These are phyloP conservation scores for Neodon shergylaensis DNA, from an alignment of 2,113 vertebrate genomes.

Conservation along the genomic window DNA sequence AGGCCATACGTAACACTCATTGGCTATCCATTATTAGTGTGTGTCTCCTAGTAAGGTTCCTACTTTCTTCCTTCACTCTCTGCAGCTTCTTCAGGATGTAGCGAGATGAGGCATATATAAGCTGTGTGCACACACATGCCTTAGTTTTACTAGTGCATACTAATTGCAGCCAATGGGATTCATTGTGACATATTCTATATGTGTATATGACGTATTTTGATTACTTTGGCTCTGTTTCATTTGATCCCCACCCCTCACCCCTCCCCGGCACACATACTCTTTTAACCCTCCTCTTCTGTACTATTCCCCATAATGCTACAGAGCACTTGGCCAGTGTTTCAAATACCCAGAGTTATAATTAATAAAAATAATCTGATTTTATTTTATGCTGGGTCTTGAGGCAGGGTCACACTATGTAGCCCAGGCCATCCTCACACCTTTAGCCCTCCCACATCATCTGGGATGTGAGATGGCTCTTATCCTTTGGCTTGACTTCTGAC, in stretches of 20 bases:
- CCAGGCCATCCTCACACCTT: rapidly evolving
- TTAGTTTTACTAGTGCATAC: not conserved
- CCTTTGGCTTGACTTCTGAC: not conserved
- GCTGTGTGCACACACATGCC: too few species aligned
- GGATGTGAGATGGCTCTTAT: not conserved
- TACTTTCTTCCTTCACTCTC: not conserved
- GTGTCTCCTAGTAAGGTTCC: not conserved
- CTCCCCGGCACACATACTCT: not conserved
- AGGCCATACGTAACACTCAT: not conserved
- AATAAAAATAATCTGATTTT: not conserved
- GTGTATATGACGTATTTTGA: not conserved
- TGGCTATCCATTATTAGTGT: not conserved
- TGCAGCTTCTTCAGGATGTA: not conserved
- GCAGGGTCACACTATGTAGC: not conserved
- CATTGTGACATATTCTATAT: not conserved
- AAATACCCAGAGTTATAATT: not conserved
- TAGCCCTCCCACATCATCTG: too few species aligned
- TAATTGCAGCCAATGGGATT: not conserved
- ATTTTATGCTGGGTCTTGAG: not conserved
- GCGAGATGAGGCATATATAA: not conserved
- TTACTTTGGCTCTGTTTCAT: not conserved
- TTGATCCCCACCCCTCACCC: too few species aligned
- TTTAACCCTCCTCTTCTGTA: not conserved
- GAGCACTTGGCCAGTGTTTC: not conserved
- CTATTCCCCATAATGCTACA: not conserved